A percentile compares a stretch with the other conserved stretches of the same genome.
These are phyloP conservation scores for Chunga burmeisteri DNA, from an alignment of 2,113 vertebrate species.

Conservation along the genomic window DNA sequence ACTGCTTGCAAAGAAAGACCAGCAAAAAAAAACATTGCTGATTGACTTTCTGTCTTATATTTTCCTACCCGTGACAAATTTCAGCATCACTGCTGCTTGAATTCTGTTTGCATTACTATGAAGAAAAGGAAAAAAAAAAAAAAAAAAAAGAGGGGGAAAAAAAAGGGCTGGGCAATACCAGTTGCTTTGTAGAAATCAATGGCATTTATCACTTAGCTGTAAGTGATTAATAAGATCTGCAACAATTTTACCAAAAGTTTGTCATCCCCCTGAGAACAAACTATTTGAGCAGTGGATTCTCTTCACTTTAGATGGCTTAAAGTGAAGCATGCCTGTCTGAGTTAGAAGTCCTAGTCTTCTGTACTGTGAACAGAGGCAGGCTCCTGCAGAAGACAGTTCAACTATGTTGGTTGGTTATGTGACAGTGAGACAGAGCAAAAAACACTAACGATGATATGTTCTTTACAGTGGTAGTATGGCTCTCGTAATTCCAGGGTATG, in stretches of 20 bases:
- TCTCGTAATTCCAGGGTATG: neutral
- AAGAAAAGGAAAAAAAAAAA: neutral
- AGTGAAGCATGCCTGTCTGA: neutral
- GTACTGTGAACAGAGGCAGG: neutral
- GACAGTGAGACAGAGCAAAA: neutral
- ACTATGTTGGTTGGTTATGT: neutral
- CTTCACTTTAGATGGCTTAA: neutral
- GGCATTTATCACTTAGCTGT: neutral
- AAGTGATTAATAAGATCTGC: neutral
- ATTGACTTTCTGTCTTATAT: neutral
- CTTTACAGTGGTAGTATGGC: neutral
- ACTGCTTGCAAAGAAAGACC: neutral
- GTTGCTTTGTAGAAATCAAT: neutral
- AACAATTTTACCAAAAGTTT: neutral
- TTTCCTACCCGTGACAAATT: neutral
- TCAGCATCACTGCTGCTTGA: neutral
- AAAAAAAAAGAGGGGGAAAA: neutral
- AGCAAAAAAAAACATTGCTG: fast-evolving
- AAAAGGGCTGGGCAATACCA: fast-evolving
- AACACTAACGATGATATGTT: neutral
- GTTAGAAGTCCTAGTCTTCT: neutral
- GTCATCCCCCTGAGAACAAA: neutral
- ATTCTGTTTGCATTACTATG: neutral
- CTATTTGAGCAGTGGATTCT: neutral
- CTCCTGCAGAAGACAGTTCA: neutral